Base-by-base conservation (phyloP, 2,113 vertebrate species). In the Rhipidura dahli region DNA sequence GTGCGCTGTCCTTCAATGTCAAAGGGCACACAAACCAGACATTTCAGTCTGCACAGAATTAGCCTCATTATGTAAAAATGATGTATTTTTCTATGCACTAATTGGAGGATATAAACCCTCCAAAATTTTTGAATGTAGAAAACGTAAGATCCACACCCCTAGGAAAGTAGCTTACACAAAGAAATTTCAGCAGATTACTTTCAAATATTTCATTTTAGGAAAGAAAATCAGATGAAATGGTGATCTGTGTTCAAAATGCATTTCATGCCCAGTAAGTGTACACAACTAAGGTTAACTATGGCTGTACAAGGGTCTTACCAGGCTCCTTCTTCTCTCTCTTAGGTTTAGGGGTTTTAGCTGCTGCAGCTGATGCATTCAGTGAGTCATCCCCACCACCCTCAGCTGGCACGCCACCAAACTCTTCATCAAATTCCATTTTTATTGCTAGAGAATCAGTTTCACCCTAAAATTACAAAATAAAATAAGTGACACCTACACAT, bases 271-370 rank as follows among this genome's bases (percentile, higher is more conserved):
- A 31, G 13, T 31, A 51, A 66, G 19, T 56, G 61, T 8, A 87
- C 6, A 60, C 9, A 75, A 16, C 15, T 51, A 82, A 27, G 33
- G 60, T 73, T 71, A 96, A 87, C 42, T 57, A 24, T 51, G 35
- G 64, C 39, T 50, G 47, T 50, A 37, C 19, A 76, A 87, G n/a
- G 27, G 70, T 90, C 97, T 98, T 80, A 99, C 99, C 99, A 18
- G 99, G 98, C 64, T 99, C 99, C 89, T 99, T 99, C 94, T 98
- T 99, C 94, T 99, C 99, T 86, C 98, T 98, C 97, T 99, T 99
- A 96, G 94, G 97, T 53, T 98, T 99, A 98, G 96, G 96, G 26
- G 95, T 91, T 96, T 98, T 98, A 88, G 84, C 56, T 91, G 97
- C 53, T 81, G 98, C 88, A 61, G 97, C 96, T 71, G 97, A 93